Conservation (phyloP, 1,140 invertebrate species). For the Adelges cooleyi region DNA sequence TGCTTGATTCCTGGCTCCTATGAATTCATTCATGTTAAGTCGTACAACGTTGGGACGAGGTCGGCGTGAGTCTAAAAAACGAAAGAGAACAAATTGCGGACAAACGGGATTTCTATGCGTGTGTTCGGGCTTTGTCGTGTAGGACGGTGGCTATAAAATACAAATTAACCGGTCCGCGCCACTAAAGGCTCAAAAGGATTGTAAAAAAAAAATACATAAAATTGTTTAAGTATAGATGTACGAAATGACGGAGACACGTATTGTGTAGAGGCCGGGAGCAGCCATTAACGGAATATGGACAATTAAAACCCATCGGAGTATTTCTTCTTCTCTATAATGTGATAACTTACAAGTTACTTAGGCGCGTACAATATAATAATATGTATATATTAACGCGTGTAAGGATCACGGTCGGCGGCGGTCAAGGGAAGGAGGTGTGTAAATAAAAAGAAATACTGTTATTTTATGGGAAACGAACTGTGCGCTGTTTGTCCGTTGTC, state of each 20-base stretch:
- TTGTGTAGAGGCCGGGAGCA: too few species aligned
- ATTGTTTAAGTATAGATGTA: too few species aligned
- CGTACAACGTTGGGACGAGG: too few species aligned
- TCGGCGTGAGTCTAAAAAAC: too few species aligned
- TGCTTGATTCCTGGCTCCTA: too few species aligned
- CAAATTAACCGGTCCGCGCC: slow-evolving; percentile 16
- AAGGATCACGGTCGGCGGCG: background rate
- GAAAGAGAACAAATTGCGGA: slow-evolving; percentile 15
- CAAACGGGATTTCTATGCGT: too few species aligned
- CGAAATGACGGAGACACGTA: too few species aligned
- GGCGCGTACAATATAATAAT: background rate
- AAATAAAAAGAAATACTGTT: slow-evolving; percentile 1
- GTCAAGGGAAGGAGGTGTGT: background rate
- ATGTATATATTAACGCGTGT: background rate
- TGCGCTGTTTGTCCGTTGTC: background rate
- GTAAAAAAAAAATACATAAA: too few species aligned
- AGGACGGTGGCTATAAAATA: background rate
- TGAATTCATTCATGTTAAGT: too few species aligned
- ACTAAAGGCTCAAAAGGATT: background rate
- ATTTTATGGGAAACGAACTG: background rate
- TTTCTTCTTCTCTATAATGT: background rate
- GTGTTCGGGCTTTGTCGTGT: background rate
- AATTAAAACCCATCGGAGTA: background rate
- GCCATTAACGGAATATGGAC: background rate
- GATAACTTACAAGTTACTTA: background rate